phyloP scores from a whole-genome alignment of 2,113 vertebrate genomes.

The Datnioides undecimradiatus region DNA sequence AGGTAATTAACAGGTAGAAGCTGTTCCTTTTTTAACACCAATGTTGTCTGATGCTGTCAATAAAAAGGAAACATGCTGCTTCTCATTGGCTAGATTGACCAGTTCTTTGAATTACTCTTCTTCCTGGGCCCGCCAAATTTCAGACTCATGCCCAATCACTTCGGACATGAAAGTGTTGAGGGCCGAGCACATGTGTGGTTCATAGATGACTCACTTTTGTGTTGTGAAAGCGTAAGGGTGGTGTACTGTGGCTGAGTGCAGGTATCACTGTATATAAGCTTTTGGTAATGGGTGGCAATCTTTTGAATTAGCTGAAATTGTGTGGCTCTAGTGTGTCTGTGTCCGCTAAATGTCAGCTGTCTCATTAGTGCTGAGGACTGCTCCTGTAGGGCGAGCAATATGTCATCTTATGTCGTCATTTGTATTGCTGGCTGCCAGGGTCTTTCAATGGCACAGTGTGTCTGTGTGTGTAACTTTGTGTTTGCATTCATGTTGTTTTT shows the following conservation, averaged over 20 bases:
- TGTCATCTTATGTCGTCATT: constrained; percentile 52
- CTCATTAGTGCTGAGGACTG: constrained; percentile 65
- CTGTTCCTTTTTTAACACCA: background rate
- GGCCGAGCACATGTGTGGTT: background rate
- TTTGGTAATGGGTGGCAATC: constrained; percentile 49
- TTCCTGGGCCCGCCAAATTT: background rate
- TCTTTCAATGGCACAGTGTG: background rate
- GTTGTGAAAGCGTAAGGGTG: constrained; percentile 1
- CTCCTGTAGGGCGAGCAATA: constrained; percentile 35
- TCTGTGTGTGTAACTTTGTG: constrained; percentile 1
- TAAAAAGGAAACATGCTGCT: background rate
- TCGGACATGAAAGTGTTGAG: background rate
- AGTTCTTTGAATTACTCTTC: constrained; percentile 13
- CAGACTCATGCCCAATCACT: background rate
- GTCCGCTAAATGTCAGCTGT: constrained; percentile 74
- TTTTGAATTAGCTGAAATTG: constrained; percentile 42
- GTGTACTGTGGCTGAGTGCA: constrained; percentile 14
- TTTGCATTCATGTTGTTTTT: constrained; percentile 8
- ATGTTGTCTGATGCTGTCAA: no score
- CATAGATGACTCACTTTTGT: constrained; percentile 30
- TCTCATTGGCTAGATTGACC: background rate
- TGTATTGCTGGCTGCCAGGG: constrained; percentile 15
- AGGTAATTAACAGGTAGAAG: background rate
- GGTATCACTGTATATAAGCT: constrained; percentile 26
- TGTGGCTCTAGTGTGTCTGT: constrained; percentile 20